Base-by-base conservation (phyloP, 2,888 invertebrate species). In the Cephonodes hylas region DNA sequence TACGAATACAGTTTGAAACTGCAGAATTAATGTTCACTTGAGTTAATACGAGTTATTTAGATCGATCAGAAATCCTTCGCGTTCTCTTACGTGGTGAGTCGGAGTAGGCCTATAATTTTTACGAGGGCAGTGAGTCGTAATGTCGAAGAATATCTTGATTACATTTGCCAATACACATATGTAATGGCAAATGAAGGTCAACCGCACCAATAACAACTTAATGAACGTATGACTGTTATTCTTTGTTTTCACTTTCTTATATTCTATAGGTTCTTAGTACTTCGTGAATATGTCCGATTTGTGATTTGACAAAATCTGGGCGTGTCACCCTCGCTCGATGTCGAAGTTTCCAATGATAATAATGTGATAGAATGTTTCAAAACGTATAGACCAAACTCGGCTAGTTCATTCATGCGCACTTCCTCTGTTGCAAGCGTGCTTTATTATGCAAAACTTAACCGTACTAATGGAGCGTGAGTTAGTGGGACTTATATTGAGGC, bases 321-420 rank as follows among this genome's bases (percentile, higher is more conserved):
- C 18, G 53, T 31, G 53, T 18, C 53, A 4, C 25, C 7, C 48
- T 25, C 27, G 4, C 53, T 5, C n/a, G 38, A 38, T 38, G n/a
- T 3, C 34, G 13, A 10, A 5, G 8, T 53, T 53, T 53, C 31
- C 53, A 31, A 53, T 53, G 53, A 31, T 15, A 53, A n/a, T 46
- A 46, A 31, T 31, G 53, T 31, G 31, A 53, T 53, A 53, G 8
- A n/a, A 31, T 53, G 31, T 18, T 53, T 53, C 27, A 31, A 48
- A 53, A 53, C 31, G 53, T 31, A 53, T 18, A 31, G 31, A 53
- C 31, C 31, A 53, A 31, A 53, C 27, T 31, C 38, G 38, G 10
- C 53, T 31, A 38, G 42, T 45, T 64, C 73, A 74, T 65, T 79
- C 74, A 76, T 75, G 78, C 82, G 76, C 66, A 70, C 70, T 80